These are phyloP conservation scores for Falco cherrug DNA, from an alignment of 2,797 vertebrate species.

Conservation along the genomic window DNA sequence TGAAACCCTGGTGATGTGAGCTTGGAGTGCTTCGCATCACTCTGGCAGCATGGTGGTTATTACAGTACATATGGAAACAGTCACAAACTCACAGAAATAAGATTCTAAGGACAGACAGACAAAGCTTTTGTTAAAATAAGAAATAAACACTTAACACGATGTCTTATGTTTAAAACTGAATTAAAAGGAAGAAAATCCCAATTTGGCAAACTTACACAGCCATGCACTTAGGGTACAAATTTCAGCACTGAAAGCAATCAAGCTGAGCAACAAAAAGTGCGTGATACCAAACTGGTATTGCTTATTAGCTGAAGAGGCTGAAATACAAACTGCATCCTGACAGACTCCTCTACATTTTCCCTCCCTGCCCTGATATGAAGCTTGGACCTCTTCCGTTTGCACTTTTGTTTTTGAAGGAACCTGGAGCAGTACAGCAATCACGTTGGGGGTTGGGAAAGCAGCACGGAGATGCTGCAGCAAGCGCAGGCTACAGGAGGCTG, in stretches of 20 bases:
- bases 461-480: not conserved
- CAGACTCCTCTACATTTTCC: not conserved
- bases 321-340: not conserved
- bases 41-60: not conserved
- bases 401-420: not conserved
- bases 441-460: not conserved
- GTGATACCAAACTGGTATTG: not conserved
- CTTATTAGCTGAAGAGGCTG: not conserved
- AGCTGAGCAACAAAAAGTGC: not conserved
- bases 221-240: not conserved
- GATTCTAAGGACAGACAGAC: not conserved
- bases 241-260: not conserved
- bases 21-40: fast-evolving
- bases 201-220: not conserved
- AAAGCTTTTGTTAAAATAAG: not conserved
- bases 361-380: not conserved
- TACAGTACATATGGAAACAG: not conserved
- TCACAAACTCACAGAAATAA: not conserved
- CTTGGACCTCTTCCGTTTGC: not conserved
- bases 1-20: not conserved
- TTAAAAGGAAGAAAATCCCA: not conserved
- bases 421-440: fast-evolving
- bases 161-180: not conserved
- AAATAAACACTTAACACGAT: not conserved
- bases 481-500: not conserved